These are phyloP conservation scores for Pseudomyrmex flavicornis DNA, from an alignment of 1,140 invertebrate genomes.

Conservation along the genomic window DNA sequence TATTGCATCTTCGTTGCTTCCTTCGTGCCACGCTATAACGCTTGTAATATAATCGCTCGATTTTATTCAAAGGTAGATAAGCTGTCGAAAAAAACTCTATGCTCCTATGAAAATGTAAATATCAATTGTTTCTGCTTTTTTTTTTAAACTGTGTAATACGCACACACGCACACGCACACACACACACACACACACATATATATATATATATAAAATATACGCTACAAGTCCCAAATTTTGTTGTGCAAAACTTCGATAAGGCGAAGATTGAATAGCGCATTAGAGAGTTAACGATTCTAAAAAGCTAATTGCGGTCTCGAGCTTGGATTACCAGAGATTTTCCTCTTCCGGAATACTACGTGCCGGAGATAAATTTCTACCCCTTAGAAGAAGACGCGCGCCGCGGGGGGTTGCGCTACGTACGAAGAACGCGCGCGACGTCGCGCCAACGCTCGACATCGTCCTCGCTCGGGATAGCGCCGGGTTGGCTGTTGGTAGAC, in stretches of 20 bases:
- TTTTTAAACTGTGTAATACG: no score
- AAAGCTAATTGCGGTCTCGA: conserved; percentile 55
- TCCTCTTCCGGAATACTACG: conserved; percentile 50
- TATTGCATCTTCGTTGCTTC: conserved; percentile 31
- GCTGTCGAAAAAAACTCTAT: background rate
- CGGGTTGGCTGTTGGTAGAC: conserved; percentile 45
- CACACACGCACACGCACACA: no score
- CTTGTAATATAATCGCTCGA: conserved; percentile 6
- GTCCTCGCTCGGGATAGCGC: conserved; percentile 12
- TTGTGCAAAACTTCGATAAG: background rate
- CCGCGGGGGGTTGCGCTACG: conserved; percentile 47
- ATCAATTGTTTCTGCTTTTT: no score
- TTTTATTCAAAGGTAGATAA: background rate
- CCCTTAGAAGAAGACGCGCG: background rate
- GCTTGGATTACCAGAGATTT: conserved; percentile 49
- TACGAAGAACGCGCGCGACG: conserved; percentile 44
- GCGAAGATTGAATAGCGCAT: conserved; percentile 40
- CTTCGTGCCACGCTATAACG: background rate
- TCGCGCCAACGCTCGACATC: conserved; percentile 29
- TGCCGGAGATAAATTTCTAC: conserved; percentile 51
- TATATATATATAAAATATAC: background rate
- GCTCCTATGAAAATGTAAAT: background rate
- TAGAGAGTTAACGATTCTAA: conserved; percentile 55
- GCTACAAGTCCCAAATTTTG: background rate
- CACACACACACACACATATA: no score